Base-by-base conservation (phyloP, 2,888 invertebrate species). In the Mechanitis messenoides region DNA sequence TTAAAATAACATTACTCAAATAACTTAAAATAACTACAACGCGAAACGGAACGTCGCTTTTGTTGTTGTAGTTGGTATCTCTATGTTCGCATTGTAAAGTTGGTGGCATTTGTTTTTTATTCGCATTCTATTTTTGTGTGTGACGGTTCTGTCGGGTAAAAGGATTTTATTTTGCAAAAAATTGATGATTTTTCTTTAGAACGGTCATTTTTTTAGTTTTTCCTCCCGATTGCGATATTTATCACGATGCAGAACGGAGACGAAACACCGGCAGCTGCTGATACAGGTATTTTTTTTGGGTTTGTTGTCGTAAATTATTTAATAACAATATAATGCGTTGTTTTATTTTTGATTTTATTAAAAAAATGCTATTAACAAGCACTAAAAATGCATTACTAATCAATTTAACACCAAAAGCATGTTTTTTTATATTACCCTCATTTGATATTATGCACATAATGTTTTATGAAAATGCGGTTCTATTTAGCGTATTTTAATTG, bases 41-140 rank as follows among this genome's bases (percentile, higher is more conserved):
- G 33, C 53, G 28, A 42, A 60, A 53, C 28, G 60, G 50, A 60
- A 56, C 60, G 60, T 59, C 28, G 12, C 7, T 65, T 56, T 61
- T 46, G 55, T 54, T 69, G 64, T 55, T 67, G 53, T 71, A 60
- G 71, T 74, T 78, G 74, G 71, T 67, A 71, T 61, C 60, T 60
- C 59, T 70, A 64, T 67, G 67, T 71, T 69, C 67, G 66, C 70
- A 71, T 72, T 74, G 72, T 71, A 74, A 76, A 72, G 83, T 84
- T 83, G 83, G 83, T 80, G 77, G 80, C 81, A 83, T 81, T 87
- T 85, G 84, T 86, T 88, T 88, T 86, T 84, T 84, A 86, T 82
- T 87, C 88, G 85, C 85, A 85, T 89, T 90, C 90, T 90, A 90
- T 90, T 90, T 89, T 90, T 87, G 88, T 87, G 89, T 84, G 87